Base-by-base conservation (phyloP, 1,140 invertebrate genomes). In the Drosophila oshimai region DNA sequence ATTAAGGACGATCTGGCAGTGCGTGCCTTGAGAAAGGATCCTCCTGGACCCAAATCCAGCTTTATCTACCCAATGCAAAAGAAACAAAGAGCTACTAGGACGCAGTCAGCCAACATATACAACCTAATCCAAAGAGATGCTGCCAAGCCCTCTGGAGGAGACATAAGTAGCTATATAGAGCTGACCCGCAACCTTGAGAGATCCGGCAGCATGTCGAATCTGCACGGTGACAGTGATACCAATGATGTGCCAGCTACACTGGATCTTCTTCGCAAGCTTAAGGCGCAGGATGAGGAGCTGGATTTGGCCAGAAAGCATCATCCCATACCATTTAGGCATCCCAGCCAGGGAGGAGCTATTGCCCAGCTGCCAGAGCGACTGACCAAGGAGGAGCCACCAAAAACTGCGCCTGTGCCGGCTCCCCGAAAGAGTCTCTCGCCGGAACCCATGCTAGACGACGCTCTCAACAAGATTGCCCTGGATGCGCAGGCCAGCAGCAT, bases 1-100 rank as follows among this genome's bases (percentile, higher is more conserved):
- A 94, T 97, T 4, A 94, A 95, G 64, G 97, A 98, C 90, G 97
- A 98, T 92, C 91, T 98, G 76, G 97, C 97, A 1, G 97, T 95
- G 84, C 92, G 97, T 77, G 95, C 94, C 74, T 91, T 98, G 4
- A 93, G 97, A 15, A 97, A 97, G 91, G 96, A 97, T 91, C 91
- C 92, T 45, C 80, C 77, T 0, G 76, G 84, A 1, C 69, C 68
- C 15, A 67, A 90, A 55, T 49, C 83, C 22, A 75, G 50, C 17
- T 84, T 71, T 7, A 37, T 69, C 2, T 89, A 81, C 61, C 88
- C 90, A 13, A 72, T 89, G 70, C 74, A 91, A 4, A 94, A 93
- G 81, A 96, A 96, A 90, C 95, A 95, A 68, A 92, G 95, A 55
- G 95, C 95, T 3, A 94, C 95, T 3, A 92, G 96, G 46, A 96